phyloP scores from a whole-genome alignment of 1,140 invertebrate species.

The Saccostrea echinata region DNA sequence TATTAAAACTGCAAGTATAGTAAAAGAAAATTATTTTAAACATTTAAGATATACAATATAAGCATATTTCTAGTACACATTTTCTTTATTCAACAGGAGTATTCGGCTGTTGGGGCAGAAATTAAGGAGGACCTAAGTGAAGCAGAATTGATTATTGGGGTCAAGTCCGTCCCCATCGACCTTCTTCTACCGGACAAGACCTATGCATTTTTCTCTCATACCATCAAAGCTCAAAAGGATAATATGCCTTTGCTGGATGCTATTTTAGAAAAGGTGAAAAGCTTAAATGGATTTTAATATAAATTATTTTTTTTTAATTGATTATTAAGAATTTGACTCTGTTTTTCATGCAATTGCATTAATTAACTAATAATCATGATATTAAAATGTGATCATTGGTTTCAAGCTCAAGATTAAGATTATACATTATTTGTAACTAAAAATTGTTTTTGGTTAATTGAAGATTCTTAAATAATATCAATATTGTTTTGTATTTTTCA shows the following conservation, averaged over 20 bases:
- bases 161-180: constrained; percentile 98
- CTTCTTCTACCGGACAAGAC: constrained; percentile 96
- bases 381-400: too few relatives aligned
- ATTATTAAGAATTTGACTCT: too few relatives aligned
- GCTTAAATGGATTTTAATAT: too few relatives aligned
- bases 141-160: constrained; percentile 96
- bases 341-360: too few relatives aligned
- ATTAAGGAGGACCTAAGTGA: constrained; percentile 98
- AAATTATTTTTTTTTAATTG: too few relatives aligned
- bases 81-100: constrained; percentile 83
- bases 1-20: too few relatives aligned
- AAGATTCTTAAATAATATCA: background rate
- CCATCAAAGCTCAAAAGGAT: constrained; percentile 98
- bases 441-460: too few relatives aligned
- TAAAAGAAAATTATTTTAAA: too few relatives aligned
- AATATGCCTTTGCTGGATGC: constrained; percentile 99
- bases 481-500: background rate
- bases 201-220: constrained; percentile 99
- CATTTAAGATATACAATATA: background rate
- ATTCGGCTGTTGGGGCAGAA: constrained; percentile 92
- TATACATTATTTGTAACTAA: background rate
- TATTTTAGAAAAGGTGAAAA: constrained; percentile 85
- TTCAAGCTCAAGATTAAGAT: too few relatives aligned
- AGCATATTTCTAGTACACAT: background rate
- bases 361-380: too few relatives aligned